A percentile compares a stretch with the other conserved stretches of the same genome.
Evolutionary conservation across 1,140 invertebrate genomes (phyloP).

Genomic region (Aricia agestis): DNA sequence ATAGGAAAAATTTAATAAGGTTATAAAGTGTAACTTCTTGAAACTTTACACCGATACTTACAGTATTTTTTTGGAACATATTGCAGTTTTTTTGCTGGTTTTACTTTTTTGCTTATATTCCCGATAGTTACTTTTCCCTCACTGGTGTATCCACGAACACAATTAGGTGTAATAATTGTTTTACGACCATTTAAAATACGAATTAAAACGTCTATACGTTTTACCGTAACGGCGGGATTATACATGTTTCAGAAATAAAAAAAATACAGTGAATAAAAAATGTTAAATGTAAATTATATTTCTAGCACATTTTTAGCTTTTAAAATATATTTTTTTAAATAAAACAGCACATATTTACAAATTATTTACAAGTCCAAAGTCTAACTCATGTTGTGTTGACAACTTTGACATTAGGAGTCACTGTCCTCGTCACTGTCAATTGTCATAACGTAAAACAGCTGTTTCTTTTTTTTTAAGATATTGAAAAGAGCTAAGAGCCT

Average conservation of each 20-base stretch:
- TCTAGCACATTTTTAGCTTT: slow-evolving; percentile 19
- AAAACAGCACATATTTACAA: slow-evolving; percentile 15
- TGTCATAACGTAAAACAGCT: slow-evolving; percentile 33
- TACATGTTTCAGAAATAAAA: slow-evolving; percentile 43
- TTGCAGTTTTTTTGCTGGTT: slow-evolving; percentile 81
- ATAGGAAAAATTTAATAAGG: background rate
- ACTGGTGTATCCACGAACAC: slow-evolving; percentile 67
- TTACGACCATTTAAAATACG: slow-evolving; percentile 65
- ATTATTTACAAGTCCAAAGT: slow-evolving; percentile 35
- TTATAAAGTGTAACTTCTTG: slow-evolving; percentile 23
- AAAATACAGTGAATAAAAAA: slow-evolving; percentile 20
- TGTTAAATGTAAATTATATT: background rate
- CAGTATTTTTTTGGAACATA: slow-evolving; percentile 90
- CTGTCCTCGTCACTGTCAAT: too few relatives aligned
- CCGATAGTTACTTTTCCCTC: slow-evolving; percentile 83
- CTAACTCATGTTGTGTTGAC: slow-evolving; percentile 21
- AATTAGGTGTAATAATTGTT: slow-evolving; percentile 46
- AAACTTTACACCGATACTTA: slow-evolving; percentile 72
- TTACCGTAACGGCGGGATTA: slow-evolving; percentile 56
- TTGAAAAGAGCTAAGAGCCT: background rate
- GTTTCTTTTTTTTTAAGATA: slow-evolving; percentile 20
- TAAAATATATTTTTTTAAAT: background rate
- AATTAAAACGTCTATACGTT: slow-evolving; percentile 70
- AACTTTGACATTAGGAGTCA: background rate
- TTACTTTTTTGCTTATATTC: slow-evolving; percentile 82